A percentile compares a stretch with the other conserved stretches of the same genome.
phyloP scores from a whole-genome alignment of 1,140 invertebrate genomes.

The Magallana angulata region DNA sequence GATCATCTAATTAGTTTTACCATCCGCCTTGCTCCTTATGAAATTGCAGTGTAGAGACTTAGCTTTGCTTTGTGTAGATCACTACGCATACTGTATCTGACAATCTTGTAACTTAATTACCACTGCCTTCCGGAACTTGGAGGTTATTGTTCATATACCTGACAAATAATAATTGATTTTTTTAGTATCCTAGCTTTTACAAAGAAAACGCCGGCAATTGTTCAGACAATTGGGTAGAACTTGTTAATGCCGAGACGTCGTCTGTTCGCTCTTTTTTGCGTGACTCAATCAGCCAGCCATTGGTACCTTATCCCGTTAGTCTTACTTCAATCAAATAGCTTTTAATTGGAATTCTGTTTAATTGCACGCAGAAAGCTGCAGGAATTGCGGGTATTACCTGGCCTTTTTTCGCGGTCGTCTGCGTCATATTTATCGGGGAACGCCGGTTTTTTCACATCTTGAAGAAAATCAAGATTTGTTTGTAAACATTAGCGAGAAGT shows the following conservation, averaged over 20 bases:
- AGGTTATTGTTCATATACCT: slow-evolving; percentile 17
- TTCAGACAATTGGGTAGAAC: slow-evolving; percentile 9
- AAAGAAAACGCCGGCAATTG: not conserved
- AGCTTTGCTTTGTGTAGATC: not conserved
- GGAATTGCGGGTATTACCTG: not conserved
- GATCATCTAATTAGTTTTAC: no score
- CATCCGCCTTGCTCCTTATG: not conserved
- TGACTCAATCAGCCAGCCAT: slow-evolving; percentile 5
- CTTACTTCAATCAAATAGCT: slow-evolving; percentile 9
- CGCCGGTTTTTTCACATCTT: not conserved
- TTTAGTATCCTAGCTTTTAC: not conserved
- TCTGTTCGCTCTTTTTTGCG: not conserved
- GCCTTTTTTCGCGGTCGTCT: not conserved
- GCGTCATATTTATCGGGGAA: not conserved
- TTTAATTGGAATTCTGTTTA: slow-evolving; percentile 1
- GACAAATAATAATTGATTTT: slow-evolving; percentile 23
- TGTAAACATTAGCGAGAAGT: not conserved
- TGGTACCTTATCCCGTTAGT: not conserved
- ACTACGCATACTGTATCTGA: not conserved
- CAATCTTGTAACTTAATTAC: not conserved
- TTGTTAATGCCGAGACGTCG: not conserved
- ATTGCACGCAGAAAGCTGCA: not conserved
- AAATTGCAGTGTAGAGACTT: not conserved
- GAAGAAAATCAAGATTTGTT: not conserved
- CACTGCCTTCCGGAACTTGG: not conserved